These are phyloP conservation scores for Leucozona laternaria DNA, from an alignment of 2,888 invertebrate species.

Conservation along the genomic window DNA sequence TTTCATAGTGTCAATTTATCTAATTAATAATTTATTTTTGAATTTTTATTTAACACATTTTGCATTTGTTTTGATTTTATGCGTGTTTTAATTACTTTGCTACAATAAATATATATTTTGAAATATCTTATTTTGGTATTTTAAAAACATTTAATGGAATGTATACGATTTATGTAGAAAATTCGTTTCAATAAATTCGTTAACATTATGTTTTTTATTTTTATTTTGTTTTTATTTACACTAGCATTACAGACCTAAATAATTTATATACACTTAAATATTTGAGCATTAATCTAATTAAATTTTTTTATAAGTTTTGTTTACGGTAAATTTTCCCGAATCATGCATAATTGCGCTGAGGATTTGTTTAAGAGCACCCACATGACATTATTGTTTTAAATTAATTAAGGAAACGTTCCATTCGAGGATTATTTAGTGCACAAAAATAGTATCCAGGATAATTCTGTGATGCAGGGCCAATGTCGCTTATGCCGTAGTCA, in stretches of 20 bases:
- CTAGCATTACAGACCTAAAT: constrained; percentile 50
- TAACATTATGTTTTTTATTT: constrained; percentile 33
- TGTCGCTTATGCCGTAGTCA: constrained; percentile 82
- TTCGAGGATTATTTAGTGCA: constrained; percentile 83
- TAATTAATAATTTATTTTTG: constrained; percentile 26
- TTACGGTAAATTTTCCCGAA: constrained; percentile 9
- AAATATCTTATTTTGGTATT: constrained; percentile 18
- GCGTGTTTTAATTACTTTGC: constrained; percentile 59
- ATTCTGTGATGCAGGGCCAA: constrained; percentile 83
- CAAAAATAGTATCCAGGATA: constrained; percentile 83
- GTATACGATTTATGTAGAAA: constrained; percentile 43
- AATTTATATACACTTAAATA: constrained; percentile 56
- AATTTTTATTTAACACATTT: constrained; percentile 51
- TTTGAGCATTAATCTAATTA: constrained; percentile 75
- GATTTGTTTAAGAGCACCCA: constrained; percentile 7
- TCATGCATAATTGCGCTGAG: constrained; percentile 39
- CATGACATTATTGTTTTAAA: not conserved
- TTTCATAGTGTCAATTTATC: constrained; percentile 6
- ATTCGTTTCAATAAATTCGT: constrained; percentile 60
- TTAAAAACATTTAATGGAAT: constrained; percentile 17
- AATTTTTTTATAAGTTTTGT: constrained; percentile 42
- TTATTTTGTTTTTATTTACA: constrained; percentile 54
- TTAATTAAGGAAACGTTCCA: constrained; percentile 81
- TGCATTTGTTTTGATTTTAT: constrained; percentile 67
- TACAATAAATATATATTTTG: constrained; percentile 11